Evolutionary conservation across 2,888 invertebrate species (phyloP).

Genomic region (Sphaeridia pumilis): DNA sequence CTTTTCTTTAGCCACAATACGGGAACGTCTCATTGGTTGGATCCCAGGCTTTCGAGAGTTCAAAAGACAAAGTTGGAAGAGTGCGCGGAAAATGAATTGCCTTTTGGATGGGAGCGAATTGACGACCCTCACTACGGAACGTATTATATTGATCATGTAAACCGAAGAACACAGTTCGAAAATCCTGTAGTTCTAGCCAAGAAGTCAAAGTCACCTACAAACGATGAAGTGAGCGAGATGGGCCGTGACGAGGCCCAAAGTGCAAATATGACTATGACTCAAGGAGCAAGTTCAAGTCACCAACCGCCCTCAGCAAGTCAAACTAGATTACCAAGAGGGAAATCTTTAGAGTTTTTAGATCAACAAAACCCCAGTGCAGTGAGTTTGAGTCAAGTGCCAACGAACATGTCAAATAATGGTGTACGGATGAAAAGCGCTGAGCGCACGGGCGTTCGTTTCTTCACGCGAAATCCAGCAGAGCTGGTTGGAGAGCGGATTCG

Average conservation of each 20-base stretch:
- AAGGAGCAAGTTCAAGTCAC: slow-evolving; percentile 17
- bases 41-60: slow-evolving; percentile 80
- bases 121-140: slow-evolving; percentile 95
- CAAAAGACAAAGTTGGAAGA: slow-evolving; percentile 80
- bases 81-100: slow-evolving; percentile 83
- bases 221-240: too few relatives aligned
- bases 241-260: slow-evolving; percentile 1
- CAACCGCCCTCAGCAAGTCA: slow-evolving; percentile 20
- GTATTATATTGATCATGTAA: slow-evolving; percentile 97
- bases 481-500: slow-evolving; percentile 78
- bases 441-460: slow-evolving; percentile 43
- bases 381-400: not conserved
- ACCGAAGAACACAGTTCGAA: slow-evolving; percentile 94
- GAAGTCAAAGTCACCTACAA: slow-evolving; percentile 20
- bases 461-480: slow-evolving; percentile 76
- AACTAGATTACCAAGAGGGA: slow-evolving; percentile 26
- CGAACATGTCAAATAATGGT: slow-evolving; percentile 9
- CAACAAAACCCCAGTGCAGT: not conserved
- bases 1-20: slow-evolving; percentile 65
- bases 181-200: slow-evolving; percentile 84
- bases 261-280: slow-evolving; percentile 10
- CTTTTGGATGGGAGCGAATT: slow-evolving; percentile 97
- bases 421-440: slow-evolving; percentile 29
- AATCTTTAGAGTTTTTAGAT: slow-evolving; percentile 13
- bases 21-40: slow-evolving; percentile 95